Evolutionary conservation across 92 coral and sea anemone species (phyloP).

Genomic region (Plumapathes pennacea): DNA sequence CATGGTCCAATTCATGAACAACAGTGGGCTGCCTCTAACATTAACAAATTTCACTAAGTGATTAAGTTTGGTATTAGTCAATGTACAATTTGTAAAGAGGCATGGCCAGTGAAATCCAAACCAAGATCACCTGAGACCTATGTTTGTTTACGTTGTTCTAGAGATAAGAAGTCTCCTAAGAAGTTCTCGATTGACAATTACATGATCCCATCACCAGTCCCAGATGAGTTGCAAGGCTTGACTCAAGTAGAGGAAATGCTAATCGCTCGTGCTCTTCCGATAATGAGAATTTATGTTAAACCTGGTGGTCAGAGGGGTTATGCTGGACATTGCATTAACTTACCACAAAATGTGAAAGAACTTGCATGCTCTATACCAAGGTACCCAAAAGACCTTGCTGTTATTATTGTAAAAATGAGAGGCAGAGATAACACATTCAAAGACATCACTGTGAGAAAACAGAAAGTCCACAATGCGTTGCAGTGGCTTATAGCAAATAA

Average conservation of each 20-base stretch:
- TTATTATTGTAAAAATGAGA: constrained; percentile 42
- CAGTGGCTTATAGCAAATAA: constrained; percentile 31
- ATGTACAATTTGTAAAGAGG: constrained; percentile 55
- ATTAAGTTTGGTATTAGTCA: constrained; percentile 31
- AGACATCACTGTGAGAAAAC: constrained; percentile 48
- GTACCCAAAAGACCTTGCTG: constrained; percentile 42
- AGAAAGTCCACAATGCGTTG: constrained; percentile 43
- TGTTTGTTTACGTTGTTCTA: constrained; percentile 37
- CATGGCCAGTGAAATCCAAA: constrained; percentile 42
- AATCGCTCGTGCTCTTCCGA: constrained; percentile 37
- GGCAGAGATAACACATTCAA: constrained; percentile 47
- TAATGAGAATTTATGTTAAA: constrained; percentile 45
- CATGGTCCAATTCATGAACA: constrained; percentile 32
- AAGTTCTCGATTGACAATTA: constrained; percentile 17
- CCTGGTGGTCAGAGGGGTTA: constrained; percentile 55
- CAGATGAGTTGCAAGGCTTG: constrained; percentile 25
- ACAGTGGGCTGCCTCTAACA: constrained; percentile 42
- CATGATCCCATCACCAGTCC: constrained; percentile 27
- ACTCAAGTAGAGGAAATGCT: constrained; percentile 45
- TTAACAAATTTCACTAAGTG: constrained; percentile 34
- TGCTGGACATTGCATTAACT: constrained; percentile 48
- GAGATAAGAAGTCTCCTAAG: constrained; percentile 28
- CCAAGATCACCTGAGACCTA: constrained; percentile 10
- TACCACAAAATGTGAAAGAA: constrained; percentile 41
- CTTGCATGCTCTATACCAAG: constrained; percentile 49